Evolutionary conservation across 2,888 invertebrate genomes (phyloP).

Genomic region (Cinara cedri): DNA sequence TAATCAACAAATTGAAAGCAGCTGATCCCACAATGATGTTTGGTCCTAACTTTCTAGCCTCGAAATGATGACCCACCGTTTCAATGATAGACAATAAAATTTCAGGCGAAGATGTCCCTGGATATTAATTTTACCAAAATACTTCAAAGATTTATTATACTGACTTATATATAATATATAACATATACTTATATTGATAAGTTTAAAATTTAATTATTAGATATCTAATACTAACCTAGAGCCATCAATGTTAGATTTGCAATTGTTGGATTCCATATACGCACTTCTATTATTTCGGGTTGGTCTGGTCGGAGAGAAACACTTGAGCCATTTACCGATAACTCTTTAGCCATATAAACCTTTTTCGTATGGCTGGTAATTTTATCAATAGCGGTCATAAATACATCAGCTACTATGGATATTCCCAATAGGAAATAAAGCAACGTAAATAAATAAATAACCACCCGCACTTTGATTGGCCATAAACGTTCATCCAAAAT

Average conservation of each 20-base stretch:
- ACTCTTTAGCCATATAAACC: conserved; percentile 72
- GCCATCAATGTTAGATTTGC: conserved; percentile 99
- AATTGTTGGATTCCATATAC: conserved; percentile 99
- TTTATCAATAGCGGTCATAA: conserved; percentile 99
- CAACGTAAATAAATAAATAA: conserved; percentile 86
- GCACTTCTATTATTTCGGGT: conserved; percentile 75
- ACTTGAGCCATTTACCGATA: conserved; percentile 53
- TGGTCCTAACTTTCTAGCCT: conserved; percentile 96
- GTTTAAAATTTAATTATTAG: neutral
- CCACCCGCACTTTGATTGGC: conserved; percentile 81
- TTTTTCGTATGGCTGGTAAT: conserved; percentile 98
- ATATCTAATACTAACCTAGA: conserved; percentile 66
- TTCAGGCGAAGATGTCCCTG: conserved; percentile 90
- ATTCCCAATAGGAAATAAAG: conserved; percentile 97
- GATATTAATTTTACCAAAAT: neutral
- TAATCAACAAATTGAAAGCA: conserved; percentile 97
- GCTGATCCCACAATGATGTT: conserved; percentile 99
- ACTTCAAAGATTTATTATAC: neutral
- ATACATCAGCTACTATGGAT: conserved; percentile 97
- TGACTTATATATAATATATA: too few relatives aligned
- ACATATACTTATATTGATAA: neutral
- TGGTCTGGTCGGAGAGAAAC: conserved; percentile 81
- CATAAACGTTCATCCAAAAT: conserved; percentile 74
- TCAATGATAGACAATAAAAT: conserved; percentile 97
- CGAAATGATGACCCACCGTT: conserved; percentile 92